A percentile compares a stretch with the other conserved stretches of the same genome.
phyloP scores from a whole-genome alignment of 2,797 vertebrate genomes.

The Karalla daura region DNA sequence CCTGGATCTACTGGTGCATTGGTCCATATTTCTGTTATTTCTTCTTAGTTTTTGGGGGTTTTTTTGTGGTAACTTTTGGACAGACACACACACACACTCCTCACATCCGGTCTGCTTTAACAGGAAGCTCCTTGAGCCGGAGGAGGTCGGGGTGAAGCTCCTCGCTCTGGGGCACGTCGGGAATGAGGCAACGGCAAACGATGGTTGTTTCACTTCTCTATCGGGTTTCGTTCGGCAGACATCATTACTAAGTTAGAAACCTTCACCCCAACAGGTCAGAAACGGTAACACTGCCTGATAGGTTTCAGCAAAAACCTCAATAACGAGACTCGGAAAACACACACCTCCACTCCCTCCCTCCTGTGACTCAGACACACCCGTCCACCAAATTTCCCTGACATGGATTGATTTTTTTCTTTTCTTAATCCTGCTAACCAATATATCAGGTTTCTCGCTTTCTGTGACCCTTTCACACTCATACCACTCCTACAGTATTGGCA shows the following conservation, averaged over 20 bases:
- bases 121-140: not conserved
- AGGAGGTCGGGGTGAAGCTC: not conserved
- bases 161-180: not conserved
- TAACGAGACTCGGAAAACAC: not conserved
- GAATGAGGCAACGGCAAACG: too few species aligned
- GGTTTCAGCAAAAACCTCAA: not conserved
- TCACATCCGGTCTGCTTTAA: not conserved
- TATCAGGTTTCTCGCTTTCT: too few species aligned
- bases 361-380: too few species aligned
- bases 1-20: not conserved
- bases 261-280: not conserved
- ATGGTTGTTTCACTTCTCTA: too few species aligned
- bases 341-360: too few species aligned
- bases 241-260: too few species aligned
- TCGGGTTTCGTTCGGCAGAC: too few species aligned
- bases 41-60: not conserved
- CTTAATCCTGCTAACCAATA: too few species aligned
- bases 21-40: not conserved
- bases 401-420: too few species aligned
- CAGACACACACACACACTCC: not conserved
- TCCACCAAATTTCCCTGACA: too few species aligned
- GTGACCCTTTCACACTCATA: too few species aligned
- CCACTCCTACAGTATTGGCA: too few species aligned
- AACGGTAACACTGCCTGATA: not conserved
- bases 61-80: not conserved